Evolutionary conservation across 2,888 invertebrate species (phyloP).

Genomic region (Catocala fraxini): DNA sequence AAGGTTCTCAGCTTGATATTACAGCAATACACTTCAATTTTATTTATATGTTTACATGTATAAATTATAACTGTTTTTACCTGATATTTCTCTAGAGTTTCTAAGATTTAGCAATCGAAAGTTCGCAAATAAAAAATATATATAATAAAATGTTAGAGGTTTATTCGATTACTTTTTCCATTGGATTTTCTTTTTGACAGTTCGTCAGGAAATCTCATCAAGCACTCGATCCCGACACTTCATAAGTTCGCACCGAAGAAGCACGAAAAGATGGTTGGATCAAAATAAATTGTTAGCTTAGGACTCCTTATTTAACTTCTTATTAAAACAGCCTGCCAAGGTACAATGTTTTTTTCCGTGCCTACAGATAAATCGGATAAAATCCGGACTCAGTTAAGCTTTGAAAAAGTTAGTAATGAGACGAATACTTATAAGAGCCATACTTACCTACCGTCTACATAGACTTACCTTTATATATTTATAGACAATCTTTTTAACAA

Average conservation of each 20-base stretch:
- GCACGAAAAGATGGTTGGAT: conserved; percentile 44
- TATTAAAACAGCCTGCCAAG: conserved; percentile 49
- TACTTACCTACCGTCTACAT: neutral
- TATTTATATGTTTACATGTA: too few relatives aligned
- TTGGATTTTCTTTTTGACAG: conserved; percentile 36
- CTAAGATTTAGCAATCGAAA: too few relatives aligned
- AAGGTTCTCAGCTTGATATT: too few relatives aligned
- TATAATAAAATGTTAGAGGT: too few relatives aligned
- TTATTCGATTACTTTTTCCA: conserved; percentile 4
- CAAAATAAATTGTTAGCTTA: conserved; percentile 57
- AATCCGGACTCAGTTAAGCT: conserved; percentile 32
- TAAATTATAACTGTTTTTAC: too few relatives aligned
- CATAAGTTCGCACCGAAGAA: conserved; percentile 40
- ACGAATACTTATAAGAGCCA: neutral
- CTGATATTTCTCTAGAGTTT: too few relatives aligned
- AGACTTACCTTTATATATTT: neutral
- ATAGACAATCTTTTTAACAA: neutral
- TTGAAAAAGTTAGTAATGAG: conserved; percentile 40
- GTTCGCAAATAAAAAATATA: too few relatives aligned
- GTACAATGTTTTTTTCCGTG: conserved; percentile 42
- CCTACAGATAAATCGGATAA: conserved; percentile 48
- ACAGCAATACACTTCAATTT: too few relatives aligned
- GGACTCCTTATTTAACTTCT: conserved; percentile 56
- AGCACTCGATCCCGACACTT: conserved; percentile 43
- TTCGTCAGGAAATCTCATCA: conserved; percentile 43